A percentile compares a stretch with the other conserved stretches of the same genome.
phyloP scores from a whole-genome alignment of 92 coral and sea anemone species.

The Phenganax stokvisi region DNA sequence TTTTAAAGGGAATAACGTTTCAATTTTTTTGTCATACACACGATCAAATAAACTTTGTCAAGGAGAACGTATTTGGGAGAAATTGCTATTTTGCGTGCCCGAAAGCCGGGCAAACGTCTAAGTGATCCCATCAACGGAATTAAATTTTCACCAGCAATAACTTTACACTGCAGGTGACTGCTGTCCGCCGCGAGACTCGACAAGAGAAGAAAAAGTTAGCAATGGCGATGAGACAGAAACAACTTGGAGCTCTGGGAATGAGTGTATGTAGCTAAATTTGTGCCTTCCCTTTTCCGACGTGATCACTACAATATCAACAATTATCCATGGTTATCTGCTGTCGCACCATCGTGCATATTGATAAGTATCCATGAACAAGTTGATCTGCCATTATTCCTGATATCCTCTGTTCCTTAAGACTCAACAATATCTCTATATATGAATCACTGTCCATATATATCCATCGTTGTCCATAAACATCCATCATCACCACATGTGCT shows the following conservation, averaged over 20 bases:
- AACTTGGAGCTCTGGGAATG: conserved; percentile 98
- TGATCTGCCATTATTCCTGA: too few species aligned
- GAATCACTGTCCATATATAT: not conserved
- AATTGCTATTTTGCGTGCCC: not conserved
- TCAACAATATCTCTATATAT: too few species aligned
- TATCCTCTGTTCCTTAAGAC: too few species aligned
- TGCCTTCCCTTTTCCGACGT: not conserved
- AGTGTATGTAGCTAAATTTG: conserved; percentile 48
- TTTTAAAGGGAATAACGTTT: too few species aligned
- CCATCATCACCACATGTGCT: not conserved
- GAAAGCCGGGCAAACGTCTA: not conserved
- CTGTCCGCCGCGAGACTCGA: conserved; percentile 84
- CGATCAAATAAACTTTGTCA: too few species aligned
- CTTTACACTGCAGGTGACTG: conserved; percentile 59
- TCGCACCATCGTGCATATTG: too few species aligned
- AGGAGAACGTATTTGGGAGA: too few species aligned
- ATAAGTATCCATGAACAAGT: too few species aligned
- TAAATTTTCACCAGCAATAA: not conserved
- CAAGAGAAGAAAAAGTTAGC: conserved; percentile 90
- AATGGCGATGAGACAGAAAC: conserved; percentile 98
- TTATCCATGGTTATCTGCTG: not conserved
- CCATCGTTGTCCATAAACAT: not conserved
- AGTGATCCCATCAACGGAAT: not conserved
- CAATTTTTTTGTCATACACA: too few species aligned
- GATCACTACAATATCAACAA: too few species aligned